Evolutionary conservation across 2,797 vertebrate species (phyloP), one percentile per base, ranked within the genome.

Genomic region (Pseudotriccus pelzelni): DNA sequence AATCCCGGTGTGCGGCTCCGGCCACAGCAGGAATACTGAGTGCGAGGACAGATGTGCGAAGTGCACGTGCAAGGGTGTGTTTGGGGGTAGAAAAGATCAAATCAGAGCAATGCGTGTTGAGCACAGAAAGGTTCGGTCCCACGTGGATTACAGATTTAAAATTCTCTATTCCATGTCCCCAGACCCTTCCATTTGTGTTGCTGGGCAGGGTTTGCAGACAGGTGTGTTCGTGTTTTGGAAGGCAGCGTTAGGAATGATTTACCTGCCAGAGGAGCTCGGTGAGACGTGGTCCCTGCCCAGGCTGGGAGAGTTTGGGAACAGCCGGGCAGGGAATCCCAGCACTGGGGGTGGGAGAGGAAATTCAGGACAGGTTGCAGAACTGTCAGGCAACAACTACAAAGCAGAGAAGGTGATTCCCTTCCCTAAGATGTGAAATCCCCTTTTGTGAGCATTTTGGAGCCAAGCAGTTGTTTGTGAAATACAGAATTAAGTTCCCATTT

Each of bases 1-100:
- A 0, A 13, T 1, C 0, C 39, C 69, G 4, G 0, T 4, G 4
- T 1, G 63, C 2, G 28, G 56, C 70, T 37, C 19, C 25, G 34
- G 30, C 62, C 69, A 0, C 21, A 2, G 78, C 70, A 43, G 27
- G 2, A 24, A 8, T 0, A 15, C 25, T 14, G 39, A 0, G 20
- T 3, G 39, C 14, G 25, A 39, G 37, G 9, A 1, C 60, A 4
- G 17, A 3, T 1, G 60, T 30, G 62, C 15, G 1, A 2, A 18
- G 49, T 7, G 74, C 3, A 0, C 1, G 21, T 14, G 55, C 69
- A 10, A 15, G 49, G 49, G 28, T 3, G 52, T 23, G 0, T 68
- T 27, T 50, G 60, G 32, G 72, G 53, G 7, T 52, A 52, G 28
- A 52, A 52, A 11, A 28, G 3, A 4, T 17, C n/a, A 55, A 20